Conservation (phyloP, 1,140 invertebrate genomes). For the Batillaria attramentaria region DNA sequence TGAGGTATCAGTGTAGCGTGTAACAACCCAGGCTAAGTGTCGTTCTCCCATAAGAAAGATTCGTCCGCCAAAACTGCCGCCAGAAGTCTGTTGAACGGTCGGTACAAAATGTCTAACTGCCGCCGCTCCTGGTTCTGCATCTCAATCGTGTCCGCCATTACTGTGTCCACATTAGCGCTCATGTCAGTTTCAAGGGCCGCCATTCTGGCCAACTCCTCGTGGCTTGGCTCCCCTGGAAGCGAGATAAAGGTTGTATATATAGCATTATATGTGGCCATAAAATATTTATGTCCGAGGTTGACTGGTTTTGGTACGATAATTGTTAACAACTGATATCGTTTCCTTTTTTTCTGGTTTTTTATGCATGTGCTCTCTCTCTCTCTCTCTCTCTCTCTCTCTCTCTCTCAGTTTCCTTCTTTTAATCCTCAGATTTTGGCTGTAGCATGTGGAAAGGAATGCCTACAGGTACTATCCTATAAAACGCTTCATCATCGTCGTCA, state of each 20-base stretch:
- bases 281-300: background rate
- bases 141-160: background rate
- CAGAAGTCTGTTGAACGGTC: conserved; percentile 13
- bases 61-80: conserved; percentile 20
- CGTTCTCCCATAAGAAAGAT: background rate
- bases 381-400: background rate
- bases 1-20: background rate
- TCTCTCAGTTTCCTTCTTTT: background rate
- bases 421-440: background rate
- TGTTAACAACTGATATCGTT: background rate
- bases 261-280: background rate
- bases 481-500: no score
- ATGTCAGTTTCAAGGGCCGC: background rate
- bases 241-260: background rate
- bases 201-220: background rate
- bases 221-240: conserved; percentile 1
- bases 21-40: background rate
- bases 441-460: no score
- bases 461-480: no score
- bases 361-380: background rate
- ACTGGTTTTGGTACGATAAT: background rate
- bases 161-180: no score
- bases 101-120: conserved; percentile 22
- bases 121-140: background rate
- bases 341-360: background rate